A percentile compares a stretch with the other conserved stretches of the same genome.
phyloP scores from a whole-genome alignment of 2,888 invertebrate species.

The Synanthedon myopaeformis region DNA sequence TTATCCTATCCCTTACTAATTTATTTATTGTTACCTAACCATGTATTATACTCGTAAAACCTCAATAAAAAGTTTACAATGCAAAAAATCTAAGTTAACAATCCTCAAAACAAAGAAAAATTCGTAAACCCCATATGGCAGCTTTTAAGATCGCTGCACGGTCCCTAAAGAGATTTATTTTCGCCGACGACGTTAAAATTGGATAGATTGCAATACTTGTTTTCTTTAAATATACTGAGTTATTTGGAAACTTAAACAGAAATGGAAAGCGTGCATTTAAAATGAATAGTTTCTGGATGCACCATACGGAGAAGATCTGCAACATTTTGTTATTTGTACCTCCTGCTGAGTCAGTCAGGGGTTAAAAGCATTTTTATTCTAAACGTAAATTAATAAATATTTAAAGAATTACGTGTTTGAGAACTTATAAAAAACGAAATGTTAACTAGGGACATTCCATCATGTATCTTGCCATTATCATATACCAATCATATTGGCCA shows the following conservation, averaged over 20 bases:
- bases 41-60: slow-evolving; percentile 31
- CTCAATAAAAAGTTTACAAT: slow-evolving; percentile 28
- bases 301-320: slow-evolving; percentile 40
- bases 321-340: slow-evolving; percentile 44
- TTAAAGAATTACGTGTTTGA: too few species aligned
- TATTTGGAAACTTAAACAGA: slow-evolving; percentile 15
- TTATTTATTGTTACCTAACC: slow-evolving; percentile 24
- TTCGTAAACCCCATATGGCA: slow-evolving; percentile 60
- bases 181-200: slow-evolving; percentile 18
- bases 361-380: slow-evolving; percentile 13
- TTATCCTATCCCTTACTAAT: neutral
- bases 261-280: slow-evolving; percentile 26
- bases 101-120: slow-evolving; percentile 54
- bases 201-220: slow-evolving; percentile 25
- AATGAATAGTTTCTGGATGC: slow-evolving; percentile 28
- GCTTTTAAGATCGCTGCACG: slow-evolving; percentile 33
- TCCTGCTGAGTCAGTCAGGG: slow-evolving; percentile 36
- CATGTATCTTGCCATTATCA: too few species aligned
- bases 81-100: slow-evolving; percentile 38
- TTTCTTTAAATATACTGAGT: neutral
- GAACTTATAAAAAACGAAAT: too few species aligned
- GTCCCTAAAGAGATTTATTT: slow-evolving; percentile 47
- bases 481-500: too few species aligned
- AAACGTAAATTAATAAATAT: too few species aligned
- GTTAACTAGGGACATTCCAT: too few species aligned